phyloP scores from a whole-genome alignment of 2,797 vertebrate genomes.

The Sebastolobus alascanus region DNA sequence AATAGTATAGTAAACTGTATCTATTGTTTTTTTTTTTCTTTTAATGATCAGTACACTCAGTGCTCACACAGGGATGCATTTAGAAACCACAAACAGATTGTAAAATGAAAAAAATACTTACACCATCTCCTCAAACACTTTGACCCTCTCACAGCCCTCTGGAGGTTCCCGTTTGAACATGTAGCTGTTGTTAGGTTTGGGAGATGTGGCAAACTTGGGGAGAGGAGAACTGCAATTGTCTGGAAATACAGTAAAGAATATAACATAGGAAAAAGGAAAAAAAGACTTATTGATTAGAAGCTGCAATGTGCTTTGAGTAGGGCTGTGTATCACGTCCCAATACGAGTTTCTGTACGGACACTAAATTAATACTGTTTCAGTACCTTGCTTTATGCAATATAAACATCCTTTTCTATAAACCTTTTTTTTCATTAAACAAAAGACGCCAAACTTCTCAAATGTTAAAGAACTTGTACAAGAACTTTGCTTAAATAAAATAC shows the following conservation, averaged over 20 bases:
- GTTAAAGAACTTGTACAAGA: too few relatives aligned
- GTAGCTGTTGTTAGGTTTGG: slow-evolving; percentile 99
- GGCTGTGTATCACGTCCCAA: background rate
- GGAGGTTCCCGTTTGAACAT: slow-evolving; percentile 99
- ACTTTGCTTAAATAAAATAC: background rate
- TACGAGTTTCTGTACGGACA: background rate
- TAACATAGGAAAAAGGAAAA: background rate
- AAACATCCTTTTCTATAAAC: background rate
- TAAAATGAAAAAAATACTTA: slow-evolving; percentile 83
- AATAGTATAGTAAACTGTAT: background rate
- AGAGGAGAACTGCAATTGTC: slow-evolving; percentile 96
- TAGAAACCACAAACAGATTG: background rate
- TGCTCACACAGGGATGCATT: background rate
- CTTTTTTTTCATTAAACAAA: too few relatives aligned
- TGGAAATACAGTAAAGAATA: slow-evolving; percentile 84
- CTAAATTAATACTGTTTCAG: background rate
- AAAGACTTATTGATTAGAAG: background rate
- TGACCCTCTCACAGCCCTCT: slow-evolving; percentile 98
- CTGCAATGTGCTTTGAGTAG: background rate
- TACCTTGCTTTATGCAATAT: background rate
- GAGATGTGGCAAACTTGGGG: slow-evolving; percentile 97
- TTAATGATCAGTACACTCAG: background rate
- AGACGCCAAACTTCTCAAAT: too few relatives aligned
- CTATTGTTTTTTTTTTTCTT: background rate
- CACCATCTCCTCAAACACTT: slow-evolving; percentile 98